Percentiles rank a stretch among this genome's conserved stretches.
Conservation (phyloP, 2,113 vertebrate species). For the Petromus typicus region DNA sequence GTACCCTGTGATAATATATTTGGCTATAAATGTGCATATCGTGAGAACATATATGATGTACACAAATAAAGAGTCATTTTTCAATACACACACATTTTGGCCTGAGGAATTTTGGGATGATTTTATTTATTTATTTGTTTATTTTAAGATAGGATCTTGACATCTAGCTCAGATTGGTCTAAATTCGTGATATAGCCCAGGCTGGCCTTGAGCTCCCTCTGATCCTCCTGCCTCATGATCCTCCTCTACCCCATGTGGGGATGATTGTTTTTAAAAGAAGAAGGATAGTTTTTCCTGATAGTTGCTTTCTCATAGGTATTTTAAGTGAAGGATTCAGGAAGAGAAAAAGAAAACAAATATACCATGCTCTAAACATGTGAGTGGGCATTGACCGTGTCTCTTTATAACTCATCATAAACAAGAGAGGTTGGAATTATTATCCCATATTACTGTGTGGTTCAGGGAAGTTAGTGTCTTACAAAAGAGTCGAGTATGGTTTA, state of each 20-base stretch:
- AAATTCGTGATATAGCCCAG: too few relatives aligned
- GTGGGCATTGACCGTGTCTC: not conserved
- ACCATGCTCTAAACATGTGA: not conserved
- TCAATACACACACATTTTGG: not conserved
- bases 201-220: too few relatives aligned
- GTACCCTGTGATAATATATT: not conserved
- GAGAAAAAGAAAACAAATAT: not conserved
- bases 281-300: not conserved
- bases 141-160: too few relatives aligned
- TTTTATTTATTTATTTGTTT: too few relatives aligned
- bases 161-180: too few relatives aligned
- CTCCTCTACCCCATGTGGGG: not conserved
- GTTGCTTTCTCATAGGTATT: not conserved
- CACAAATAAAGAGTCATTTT: not conserved
- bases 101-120: not conserved
- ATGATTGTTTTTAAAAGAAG: not conserved
- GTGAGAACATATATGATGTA: not conserved
- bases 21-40: not conserved
- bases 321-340: conserved; percentile 7
- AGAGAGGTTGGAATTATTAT: not conserved
- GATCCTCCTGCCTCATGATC: too few relatives aligned
- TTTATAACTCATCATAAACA: not conserved
- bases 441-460: not conserved
- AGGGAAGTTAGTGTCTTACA: not conserved
- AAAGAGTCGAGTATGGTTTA: not conserved